Percentiles rank a stretch among this genome's conserved stretches.
Evolutionary conservation across 2,113 vertebrate genomes (phyloP).

Genomic region (Labrus mixtus): DNA sequence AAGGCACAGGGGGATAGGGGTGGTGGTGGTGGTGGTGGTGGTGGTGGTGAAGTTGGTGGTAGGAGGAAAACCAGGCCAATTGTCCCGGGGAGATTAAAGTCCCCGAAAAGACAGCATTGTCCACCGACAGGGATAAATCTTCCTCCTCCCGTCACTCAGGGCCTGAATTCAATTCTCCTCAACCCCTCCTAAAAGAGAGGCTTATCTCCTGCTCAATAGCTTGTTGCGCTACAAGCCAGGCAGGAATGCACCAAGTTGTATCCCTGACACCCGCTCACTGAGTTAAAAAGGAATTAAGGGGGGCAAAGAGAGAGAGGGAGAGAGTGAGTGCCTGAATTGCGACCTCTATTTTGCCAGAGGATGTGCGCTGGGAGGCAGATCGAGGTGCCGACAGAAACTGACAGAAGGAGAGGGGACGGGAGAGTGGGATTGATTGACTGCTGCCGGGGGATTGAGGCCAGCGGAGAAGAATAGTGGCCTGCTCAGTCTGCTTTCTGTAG

Average conservation of each 20-base stretch:
- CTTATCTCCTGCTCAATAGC: conserved; percentile 99
- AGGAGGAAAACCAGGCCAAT: conserved; percentile 91
- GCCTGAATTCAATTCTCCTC: conserved; percentile 96
- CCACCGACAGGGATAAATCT: conserved; percentile 96
- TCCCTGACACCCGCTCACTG: conserved; percentile 91
- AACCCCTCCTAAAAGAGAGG: conserved; percentile 95
- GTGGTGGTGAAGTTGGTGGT: conserved; percentile 60
- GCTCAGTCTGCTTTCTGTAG: conserved; percentile 49
- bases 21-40: conserved; percentile 53
- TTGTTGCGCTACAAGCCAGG: conserved; percentile 92
- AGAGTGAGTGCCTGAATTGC: conserved; percentile 78
- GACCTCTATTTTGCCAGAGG: conserved; percentile 79
- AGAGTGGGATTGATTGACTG: conserved; percentile 65
- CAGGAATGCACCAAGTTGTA: conserved; percentile 90
- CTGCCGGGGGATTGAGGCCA: conserved; percentile 69
- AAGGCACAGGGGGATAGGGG: conserved; percentile 89
- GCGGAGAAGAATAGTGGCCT: conserved; percentile 66
- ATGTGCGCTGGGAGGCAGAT: conserved; percentile 82
- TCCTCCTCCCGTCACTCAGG: conserved; percentile 99
- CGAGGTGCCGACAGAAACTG: conserved; percentile 66
- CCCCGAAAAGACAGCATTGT: conserved; percentile 95
- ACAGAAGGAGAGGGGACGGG: conserved; percentile 64
- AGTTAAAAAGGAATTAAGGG: conserved; percentile 86
- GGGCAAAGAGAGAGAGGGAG: conserved; percentile 65
- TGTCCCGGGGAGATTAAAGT: conserved; percentile 99